Conservation (phyloP, 2,888 invertebrate genomes). For the Rhamnusium bicolor region DNA sequence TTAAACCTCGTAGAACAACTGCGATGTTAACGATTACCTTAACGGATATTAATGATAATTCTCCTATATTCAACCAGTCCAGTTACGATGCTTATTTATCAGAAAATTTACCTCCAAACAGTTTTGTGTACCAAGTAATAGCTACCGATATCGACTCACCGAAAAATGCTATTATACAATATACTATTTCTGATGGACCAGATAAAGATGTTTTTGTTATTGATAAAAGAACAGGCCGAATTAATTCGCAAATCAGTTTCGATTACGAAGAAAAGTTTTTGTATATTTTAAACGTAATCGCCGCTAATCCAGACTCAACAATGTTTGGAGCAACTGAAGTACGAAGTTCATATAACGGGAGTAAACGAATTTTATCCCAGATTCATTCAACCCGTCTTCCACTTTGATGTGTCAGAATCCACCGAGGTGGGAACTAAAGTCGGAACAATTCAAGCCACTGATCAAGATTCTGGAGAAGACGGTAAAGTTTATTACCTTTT, state of each 20-base stretch:
- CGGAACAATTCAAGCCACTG: constrained; percentile 89
- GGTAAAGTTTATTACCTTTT: constrained; percentile 93
- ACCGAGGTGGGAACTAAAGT: constrained; percentile 89
- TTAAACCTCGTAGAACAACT: constrained; percentile 82
- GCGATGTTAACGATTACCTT: constrained; percentile 89
- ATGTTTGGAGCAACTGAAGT: constrained; percentile 85
- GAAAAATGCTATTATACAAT: constrained; percentile 88
- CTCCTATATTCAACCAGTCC: constrained; percentile 87
- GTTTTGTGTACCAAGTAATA: constrained; percentile 81
- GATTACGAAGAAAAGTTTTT: constrained; percentile 89
- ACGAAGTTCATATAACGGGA: constrained; percentile 84
- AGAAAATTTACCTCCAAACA: constrained; percentile 86
- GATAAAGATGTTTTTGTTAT: constrained; percentile 84
- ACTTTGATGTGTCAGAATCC: constrained; percentile 94
- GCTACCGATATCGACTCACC: constrained; percentile 92
- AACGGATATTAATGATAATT: constrained; percentile 95
- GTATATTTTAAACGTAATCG: constrained; percentile 85
- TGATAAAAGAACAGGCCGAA: constrained; percentile 83
- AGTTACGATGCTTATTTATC: constrained; percentile 84
- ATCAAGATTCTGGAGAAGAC: constrained; percentile 91
- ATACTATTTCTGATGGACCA: constrained; percentile 84
- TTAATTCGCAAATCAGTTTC: constrained; percentile 83
- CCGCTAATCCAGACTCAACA: constrained; percentile 88
- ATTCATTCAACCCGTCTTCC: constrained; percentile 91
- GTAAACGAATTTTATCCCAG: constrained; percentile 92